Conservation (phyloP, 2,113 vertebrate genomes). For the Notothenia coriiceps region DNA sequence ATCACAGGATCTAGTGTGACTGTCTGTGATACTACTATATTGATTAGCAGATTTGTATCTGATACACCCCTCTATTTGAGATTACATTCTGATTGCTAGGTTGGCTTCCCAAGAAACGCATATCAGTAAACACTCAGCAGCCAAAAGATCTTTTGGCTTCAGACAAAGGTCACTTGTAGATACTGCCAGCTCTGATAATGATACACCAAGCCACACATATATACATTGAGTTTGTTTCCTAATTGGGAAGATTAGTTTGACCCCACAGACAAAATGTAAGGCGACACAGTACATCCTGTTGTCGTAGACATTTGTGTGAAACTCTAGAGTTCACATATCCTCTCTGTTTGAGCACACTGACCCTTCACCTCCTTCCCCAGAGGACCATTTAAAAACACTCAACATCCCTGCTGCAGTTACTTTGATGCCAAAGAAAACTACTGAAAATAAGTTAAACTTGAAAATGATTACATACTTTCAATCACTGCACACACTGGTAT, state of each 20-base stretch:
- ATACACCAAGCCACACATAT: slow-evolving; percentile 20
- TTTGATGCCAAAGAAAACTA: slow-evolving; percentile 23
- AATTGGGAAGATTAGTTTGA: background rate
- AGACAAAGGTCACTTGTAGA: slow-evolving; percentile 52
- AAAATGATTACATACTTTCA: background rate
- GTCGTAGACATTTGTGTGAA: slow-evolving; percentile 38
- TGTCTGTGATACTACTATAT: background rate
- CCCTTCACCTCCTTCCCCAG: slow-evolving; percentile 52
- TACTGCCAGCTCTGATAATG: slow-evolving; percentile 60
- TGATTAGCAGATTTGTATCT: background rate
- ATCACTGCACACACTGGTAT: background rate
- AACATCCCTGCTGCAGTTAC: background rate
- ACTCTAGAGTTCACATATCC: slow-evolving; percentile 55
- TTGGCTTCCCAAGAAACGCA: slow-evolving; percentile 48
- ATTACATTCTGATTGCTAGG: slow-evolving; percentile 13
- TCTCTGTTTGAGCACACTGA: slow-evolving; percentile 49
- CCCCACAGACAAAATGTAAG: background rate
- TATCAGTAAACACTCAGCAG: slow-evolving; percentile 56
- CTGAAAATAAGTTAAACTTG: background rate
- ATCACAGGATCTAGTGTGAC: background rate
- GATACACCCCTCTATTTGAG: slow-evolving; percentile 18
- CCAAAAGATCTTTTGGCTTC: slow-evolving; percentile 59
- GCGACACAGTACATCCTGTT: background rate
- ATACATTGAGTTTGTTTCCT: background rate
- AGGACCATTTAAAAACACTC: slow-evolving; percentile 13